A percentile compares a stretch with the other conserved stretches of the same genome.
Conservation (phyloP, 2,888 invertebrate genomes). For the Pseudeuparius sepicola region DNA sequence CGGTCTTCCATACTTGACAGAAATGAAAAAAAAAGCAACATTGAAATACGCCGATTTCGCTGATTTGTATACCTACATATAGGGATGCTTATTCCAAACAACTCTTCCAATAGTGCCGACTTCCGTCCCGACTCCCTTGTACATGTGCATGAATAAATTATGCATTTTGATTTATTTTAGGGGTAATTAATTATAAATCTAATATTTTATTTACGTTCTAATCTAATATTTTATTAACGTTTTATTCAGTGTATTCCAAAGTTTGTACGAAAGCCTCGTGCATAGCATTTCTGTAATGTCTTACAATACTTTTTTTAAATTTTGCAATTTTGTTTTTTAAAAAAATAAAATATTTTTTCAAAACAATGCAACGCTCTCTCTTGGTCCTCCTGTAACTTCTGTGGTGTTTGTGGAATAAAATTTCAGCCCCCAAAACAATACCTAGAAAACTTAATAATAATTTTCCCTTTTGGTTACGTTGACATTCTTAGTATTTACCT, state of each 20-base stretch:
- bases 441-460: slow-evolving; percentile 18
- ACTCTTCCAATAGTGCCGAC: too few species aligned
- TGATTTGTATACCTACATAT: too few species aligned
- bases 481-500: slow-evolving; percentile 35
- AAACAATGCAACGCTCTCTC: slow-evolving; percentile 13
- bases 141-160: too few species aligned
- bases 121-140: too few species aligned
- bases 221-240: too few species aligned
- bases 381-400: slow-evolving; percentile 13
- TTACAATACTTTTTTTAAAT: slow-evolving; percentile 13
- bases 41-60: too few species aligned
- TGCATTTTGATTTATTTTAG: too few species aligned
- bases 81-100: too few species aligned
- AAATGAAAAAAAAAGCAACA: too few species aligned
- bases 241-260: slow-evolving; percentile 31
- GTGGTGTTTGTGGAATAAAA: slow-evolving; percentile 24
- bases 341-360: slow-evolving; percentile 13
- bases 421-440: slow-evolving; percentile 26
- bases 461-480: slow-evolving; percentile 3
- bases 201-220: too few species aligned
- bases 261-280: slow-evolving; percentile 31
- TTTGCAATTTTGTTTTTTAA: slow-evolving; percentile 11
- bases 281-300: slow-evolving; percentile 27
- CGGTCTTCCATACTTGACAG: too few species aligned
- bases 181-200: too few species aligned